Evolutionary conservation across 2,797 vertebrate genomes (phyloP), one percentile per base, ranked within the genome.

Genomic region (Oreortyx pictus): DNA sequence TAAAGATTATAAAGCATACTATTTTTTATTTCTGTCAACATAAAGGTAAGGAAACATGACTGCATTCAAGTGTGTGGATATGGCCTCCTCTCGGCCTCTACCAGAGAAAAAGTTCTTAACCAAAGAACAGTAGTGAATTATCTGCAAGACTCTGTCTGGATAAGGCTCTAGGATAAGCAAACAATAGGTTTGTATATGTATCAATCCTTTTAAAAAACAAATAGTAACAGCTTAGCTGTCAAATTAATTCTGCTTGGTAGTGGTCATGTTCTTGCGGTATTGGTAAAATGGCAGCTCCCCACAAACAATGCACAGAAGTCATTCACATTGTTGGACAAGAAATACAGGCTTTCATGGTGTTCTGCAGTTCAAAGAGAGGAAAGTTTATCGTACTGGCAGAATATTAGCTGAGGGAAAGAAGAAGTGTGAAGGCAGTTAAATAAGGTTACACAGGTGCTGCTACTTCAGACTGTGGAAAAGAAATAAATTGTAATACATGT

Each of bases 371-470:
- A 70, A 76, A 95, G 90, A 37, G 33, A 89, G 88, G 94, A 95
- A 86, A 87, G 82, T 92, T 94, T 88, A 90, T 92, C 85, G 89
- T 86, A 81, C 57, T 88, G 91, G 88, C 93, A 94, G 70, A 90
- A 52, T 80, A 81, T 82, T 91, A 80, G 47, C 60, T 85, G 66
- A 79, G 83, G 90, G 77, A 87, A 82, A 59, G 77, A 77, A 96
- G 94, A 90, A 41, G 91, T 91, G 87, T 95, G 75, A 94, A 96
- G 76, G 79, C 85, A 95, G 90, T 95, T 96, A 96, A 96, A 43
- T 82, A 88, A 96, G 91, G 95, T 93, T 97, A 95, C 89, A 94
- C 94, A 96, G 95, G 96, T 97, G 91, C 82, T 92, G 67, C 89
- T 96, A 83, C 93, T 94, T 94, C 92, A 92, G 94, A 92, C 71